Percentiles rank a stretch among this genome's conserved stretches.
Conservation (phyloP, 2,888 invertebrate genomes). For the Pinctada fucata region DNA sequence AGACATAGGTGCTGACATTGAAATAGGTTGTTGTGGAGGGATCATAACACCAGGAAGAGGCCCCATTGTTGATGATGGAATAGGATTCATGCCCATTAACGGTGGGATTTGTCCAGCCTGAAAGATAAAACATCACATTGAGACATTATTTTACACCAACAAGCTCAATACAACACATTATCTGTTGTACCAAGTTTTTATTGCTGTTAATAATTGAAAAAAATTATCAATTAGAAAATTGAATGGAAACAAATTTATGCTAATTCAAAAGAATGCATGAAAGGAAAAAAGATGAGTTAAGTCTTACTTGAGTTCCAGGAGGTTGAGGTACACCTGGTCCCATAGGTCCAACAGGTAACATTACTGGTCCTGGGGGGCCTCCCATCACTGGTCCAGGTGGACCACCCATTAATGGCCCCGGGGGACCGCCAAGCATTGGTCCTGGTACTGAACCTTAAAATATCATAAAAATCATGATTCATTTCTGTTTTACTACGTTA, state of each 20-base stretch:
- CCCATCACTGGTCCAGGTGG: conserved; percentile 6
- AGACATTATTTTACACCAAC: no score
- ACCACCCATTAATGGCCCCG: background rate
- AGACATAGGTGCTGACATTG: background rate
- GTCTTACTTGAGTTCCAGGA: no score
- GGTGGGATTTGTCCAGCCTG: background rate
- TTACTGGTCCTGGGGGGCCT: conserved; percentile 6
- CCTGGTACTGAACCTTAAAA: background rate
- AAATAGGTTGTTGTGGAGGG: background rate
- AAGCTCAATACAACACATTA: no score
- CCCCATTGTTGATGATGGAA: conserved; percentile 6
- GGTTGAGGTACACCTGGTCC: conserved; percentile 23
- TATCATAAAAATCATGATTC: no score
- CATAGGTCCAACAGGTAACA: conserved; percentile 16
- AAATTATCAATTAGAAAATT: no score
- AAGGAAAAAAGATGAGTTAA: no score
- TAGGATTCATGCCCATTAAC: background rate
- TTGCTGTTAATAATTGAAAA: no score
- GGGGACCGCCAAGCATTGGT: conserved; percentile 6
- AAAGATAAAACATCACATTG: background rate
- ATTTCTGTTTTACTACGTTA: no score
- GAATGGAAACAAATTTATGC: background rate
- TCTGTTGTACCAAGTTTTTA: no score
- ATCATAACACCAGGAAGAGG: conserved; percentile 19
- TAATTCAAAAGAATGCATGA: no score